Percentiles rank a stretch among this genome's conserved stretches.
These are phyloP conservation scores for Pipistrellus pygmaeus DNA, from an alignment of 2,797 vertebrate species.

Conservation along the genomic window DNA sequence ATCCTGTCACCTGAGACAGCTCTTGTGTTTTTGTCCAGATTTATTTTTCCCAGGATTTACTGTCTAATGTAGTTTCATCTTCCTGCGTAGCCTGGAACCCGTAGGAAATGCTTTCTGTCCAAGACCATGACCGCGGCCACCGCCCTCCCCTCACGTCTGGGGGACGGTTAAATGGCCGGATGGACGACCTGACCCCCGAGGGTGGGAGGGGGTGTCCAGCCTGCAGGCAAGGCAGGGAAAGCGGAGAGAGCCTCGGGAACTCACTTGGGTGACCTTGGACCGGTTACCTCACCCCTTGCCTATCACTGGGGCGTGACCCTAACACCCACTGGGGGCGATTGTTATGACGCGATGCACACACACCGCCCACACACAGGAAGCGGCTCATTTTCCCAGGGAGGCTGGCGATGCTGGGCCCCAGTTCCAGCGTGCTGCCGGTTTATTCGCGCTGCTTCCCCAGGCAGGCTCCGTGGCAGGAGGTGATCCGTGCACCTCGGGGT, in stretches of 20 bases:
- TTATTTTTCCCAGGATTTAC: neutral
- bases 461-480: neutral
- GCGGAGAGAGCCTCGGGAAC: neutral
- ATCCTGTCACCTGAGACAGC: neutral
- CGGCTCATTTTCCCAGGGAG: neutral
- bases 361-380: neutral
- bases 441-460: neutral
- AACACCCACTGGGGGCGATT: neutral
- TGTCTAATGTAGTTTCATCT: neutral
- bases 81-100: neutral
- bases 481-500: neutral
- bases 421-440: neutral
- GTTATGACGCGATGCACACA: neutral
- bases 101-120: neutral
- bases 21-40: neutral
- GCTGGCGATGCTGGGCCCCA: neutral
- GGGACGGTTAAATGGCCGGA: neutral
- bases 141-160: neutral
- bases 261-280: neutral
- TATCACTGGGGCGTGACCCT: neutral
- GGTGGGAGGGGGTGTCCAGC: neutral
- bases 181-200: neutral
- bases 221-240: neutral
- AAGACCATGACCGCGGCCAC: fast-evolving
- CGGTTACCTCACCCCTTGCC: neutral